Percentiles rank a stretch among this genome's conserved stretches.
These are phyloP conservation scores for Mimumesa dahlbomi DNA, from an alignment of 2,888 invertebrate species.

Conservation along the genomic window DNA sequence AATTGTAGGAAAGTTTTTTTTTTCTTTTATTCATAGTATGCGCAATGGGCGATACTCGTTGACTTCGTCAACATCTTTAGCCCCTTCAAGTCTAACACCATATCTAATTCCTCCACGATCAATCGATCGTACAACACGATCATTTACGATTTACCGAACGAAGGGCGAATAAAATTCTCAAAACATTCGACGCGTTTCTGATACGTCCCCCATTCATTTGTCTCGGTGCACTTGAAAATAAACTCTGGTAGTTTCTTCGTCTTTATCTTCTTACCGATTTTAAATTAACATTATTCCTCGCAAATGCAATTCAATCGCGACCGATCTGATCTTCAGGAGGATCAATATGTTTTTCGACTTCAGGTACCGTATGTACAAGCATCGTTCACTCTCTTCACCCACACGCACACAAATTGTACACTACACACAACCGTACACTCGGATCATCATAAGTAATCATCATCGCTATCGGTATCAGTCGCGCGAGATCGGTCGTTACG, in stretches of 20 bases:
- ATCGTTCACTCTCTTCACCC: constrained; percentile 18
- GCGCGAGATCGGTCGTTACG: constrained; percentile 48
- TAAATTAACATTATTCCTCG: neutral
- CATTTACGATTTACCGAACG: neutral
- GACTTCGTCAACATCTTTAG: constrained; percentile 27
- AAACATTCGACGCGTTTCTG: too few species aligned
- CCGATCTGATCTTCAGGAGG: constrained; percentile 42
- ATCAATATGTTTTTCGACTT: constrained; percentile 61
- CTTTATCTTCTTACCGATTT: neutral
- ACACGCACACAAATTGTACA: constrained; percentile 23
- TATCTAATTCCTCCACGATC: constrained; percentile 41
- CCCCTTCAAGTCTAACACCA: constrained; percentile 40
- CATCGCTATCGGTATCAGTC: constrained; percentile 36
- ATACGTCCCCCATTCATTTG: too few species aligned
- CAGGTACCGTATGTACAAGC: constrained; percentile 67
- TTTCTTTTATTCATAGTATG: constrained; percentile 21
- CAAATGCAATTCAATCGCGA: constrained; percentile 4
- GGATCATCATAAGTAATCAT: constrained; percentile 21
- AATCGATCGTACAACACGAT: constrained; percentile 27
- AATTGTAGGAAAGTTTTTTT: constrained; percentile 61
- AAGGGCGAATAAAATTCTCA: neutral
- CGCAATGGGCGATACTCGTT: constrained; percentile 23
- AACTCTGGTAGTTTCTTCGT: too few species aligned
- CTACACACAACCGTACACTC: constrained; percentile 17
- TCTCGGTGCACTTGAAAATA: too few species aligned